Evolutionary conservation across 2,113 vertebrate genomes (phyloP).

Genomic region (Stomatorhinus ivindoensis): DNA sequence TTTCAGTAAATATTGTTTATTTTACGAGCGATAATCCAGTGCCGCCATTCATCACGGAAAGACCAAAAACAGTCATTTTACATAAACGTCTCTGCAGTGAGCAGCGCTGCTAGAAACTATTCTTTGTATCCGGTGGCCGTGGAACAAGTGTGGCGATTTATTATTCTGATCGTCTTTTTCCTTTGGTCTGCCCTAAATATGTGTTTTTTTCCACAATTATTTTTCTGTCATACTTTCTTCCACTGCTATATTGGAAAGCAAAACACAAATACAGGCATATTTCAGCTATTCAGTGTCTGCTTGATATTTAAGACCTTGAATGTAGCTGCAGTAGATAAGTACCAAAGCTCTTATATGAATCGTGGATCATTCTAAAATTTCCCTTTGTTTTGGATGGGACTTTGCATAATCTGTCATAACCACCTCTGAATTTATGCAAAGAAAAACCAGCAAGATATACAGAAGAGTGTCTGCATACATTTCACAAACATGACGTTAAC

Average conservation of each 20-base stretch:
- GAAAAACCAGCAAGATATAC: neutral
- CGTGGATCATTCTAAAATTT: neutral
- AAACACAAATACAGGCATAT: neutral
- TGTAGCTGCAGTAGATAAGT: neutral
- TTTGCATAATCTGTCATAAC: neutral
- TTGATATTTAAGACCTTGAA: neutral
- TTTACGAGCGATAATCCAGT: neutral
- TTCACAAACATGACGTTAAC: neutral
- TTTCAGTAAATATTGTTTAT: conserved; percentile 38
- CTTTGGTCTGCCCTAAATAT: neutral
- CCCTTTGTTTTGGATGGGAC: neutral
- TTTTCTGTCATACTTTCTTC: neutral
- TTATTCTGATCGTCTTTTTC: neutral
- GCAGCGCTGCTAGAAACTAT: neutral
- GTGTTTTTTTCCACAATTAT: neutral
- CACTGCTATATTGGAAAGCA: neutral
- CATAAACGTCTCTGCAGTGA: neutral
- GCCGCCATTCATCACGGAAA: neutral
- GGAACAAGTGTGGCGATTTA: neutral
- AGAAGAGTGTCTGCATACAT: neutral
- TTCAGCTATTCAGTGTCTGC: neutral
- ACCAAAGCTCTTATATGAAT: neutral
- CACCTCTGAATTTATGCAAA: neutral
- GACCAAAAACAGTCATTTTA: neutral
- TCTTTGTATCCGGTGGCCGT: neutral